Evolutionary conservation across 2,113 vertebrate species (phyloP).

Genomic region (Dasyurus viverrinus): DNA sequence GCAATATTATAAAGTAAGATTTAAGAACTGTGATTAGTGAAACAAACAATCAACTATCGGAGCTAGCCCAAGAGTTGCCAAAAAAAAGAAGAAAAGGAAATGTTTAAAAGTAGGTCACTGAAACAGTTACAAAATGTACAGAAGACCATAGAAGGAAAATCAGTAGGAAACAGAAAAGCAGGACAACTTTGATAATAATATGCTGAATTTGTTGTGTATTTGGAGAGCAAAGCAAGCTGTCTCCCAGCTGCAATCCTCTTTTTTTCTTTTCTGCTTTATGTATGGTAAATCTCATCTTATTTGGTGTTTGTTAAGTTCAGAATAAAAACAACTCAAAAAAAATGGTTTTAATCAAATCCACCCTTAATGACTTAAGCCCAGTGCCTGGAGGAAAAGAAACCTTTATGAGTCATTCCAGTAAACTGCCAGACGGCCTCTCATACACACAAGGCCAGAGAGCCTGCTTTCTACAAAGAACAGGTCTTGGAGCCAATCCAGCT

Average conservation of each 20-base stretch:
- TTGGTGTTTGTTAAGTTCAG: neutral
- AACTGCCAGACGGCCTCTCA: neutral
- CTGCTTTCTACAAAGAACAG: conserved; percentile 1
- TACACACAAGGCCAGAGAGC: neutral
- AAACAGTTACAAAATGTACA: neutral
- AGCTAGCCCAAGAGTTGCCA: neutral
- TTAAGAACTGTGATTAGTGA: neutral
- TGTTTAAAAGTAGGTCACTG: neutral
- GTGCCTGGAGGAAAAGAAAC: neutral
- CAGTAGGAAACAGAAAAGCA: neutral
- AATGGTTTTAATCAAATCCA: conserved; percentile 5
- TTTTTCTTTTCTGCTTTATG: neutral
- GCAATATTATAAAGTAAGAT: neutral
- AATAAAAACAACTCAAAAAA: neutral
- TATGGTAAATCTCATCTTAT: neutral
- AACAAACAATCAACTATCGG: neutral
- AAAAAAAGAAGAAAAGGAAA: neutral
- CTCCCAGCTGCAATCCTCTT: neutral
- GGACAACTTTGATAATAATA: neutral
- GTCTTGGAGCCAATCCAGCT: neutral
- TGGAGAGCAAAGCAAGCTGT: neutral
- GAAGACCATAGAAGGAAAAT: neutral
- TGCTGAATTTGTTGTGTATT: neutral
- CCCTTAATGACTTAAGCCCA: neutral
- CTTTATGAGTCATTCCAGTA: neutral